Conservation (phyloP, 2,113 vertebrate genomes). For the Sula dactylatra region DNA sequence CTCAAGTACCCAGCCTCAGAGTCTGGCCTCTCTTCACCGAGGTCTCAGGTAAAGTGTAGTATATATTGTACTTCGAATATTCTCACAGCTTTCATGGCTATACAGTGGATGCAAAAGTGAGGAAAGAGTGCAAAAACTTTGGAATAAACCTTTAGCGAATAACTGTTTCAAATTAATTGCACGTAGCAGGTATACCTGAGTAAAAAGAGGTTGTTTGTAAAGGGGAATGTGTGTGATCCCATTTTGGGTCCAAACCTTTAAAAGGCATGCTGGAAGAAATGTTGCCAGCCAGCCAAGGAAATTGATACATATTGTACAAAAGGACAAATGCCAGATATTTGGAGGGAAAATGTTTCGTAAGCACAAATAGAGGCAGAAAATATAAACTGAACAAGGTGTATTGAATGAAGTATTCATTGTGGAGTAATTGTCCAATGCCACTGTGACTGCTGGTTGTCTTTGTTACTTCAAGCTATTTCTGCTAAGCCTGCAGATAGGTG, state of each 20-base stretch:
- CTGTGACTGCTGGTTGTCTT: background rate
- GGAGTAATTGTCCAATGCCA: background rate
- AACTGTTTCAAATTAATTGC: background rate
- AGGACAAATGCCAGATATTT: background rate
- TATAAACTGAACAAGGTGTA: background rate
- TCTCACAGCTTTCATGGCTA: background rate
- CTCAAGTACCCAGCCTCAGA: background rate
- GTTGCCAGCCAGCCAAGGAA: background rate
- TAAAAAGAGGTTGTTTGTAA: background rate
- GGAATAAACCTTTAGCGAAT: background rate
- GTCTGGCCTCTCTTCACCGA: background rate
- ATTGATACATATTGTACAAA: background rate
- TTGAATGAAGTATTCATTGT: background rate
- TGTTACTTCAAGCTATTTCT: background rate
- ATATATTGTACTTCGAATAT: background rate
- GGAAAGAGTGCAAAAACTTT: background rate
- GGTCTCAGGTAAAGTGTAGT: background rate
- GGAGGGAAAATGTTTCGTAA: background rate
- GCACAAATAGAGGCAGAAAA: background rate
- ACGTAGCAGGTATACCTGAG: background rate
- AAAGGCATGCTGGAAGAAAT: background rate
- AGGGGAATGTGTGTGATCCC: background rate
- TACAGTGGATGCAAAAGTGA: background rate
- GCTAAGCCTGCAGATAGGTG: background rate
- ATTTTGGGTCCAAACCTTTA: background rate